These are phyloP conservation scores for Menura novaehollandiae DNA, from an alignment of 2,113 vertebrate genomes.

Conservation along the genomic window DNA sequence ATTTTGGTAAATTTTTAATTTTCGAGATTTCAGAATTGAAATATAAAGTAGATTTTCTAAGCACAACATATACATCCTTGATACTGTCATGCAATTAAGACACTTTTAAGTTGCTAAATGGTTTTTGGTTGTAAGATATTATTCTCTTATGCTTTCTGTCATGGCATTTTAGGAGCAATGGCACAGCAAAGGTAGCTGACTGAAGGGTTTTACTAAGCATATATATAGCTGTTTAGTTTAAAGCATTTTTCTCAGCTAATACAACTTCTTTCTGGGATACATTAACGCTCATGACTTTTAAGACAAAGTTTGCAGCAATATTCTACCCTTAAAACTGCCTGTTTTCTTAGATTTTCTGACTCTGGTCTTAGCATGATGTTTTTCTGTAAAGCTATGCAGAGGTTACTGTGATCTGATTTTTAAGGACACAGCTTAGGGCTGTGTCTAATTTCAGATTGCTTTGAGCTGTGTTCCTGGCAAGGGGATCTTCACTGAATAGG, in stretches of 20 bases:
- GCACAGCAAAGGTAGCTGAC: neutral
- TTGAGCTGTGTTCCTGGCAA: neutral
- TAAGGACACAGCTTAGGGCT: fast-evolving
- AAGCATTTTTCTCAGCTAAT: neutral
- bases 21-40: neutral
- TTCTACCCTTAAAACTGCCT: neutral
- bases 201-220: neutral
- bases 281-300: neutral
- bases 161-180: neutral
- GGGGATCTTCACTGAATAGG: neutral
- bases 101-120: neutral
- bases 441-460: neutral
- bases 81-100: neutral
- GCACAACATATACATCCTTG: neutral
- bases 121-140: neutral
- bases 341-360: neutral
- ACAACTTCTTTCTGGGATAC: neutral
- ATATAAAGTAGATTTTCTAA: neutral
- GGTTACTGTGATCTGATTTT: neutral
- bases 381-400: neutral
- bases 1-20: neutral
- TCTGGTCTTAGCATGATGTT: neutral
- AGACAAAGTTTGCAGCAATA: neutral
- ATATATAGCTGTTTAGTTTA: neutral
- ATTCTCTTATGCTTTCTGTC: neutral